Conservation (phyloP, 2,888 invertebrate genomes). For the Atherix ibis region DNA sequence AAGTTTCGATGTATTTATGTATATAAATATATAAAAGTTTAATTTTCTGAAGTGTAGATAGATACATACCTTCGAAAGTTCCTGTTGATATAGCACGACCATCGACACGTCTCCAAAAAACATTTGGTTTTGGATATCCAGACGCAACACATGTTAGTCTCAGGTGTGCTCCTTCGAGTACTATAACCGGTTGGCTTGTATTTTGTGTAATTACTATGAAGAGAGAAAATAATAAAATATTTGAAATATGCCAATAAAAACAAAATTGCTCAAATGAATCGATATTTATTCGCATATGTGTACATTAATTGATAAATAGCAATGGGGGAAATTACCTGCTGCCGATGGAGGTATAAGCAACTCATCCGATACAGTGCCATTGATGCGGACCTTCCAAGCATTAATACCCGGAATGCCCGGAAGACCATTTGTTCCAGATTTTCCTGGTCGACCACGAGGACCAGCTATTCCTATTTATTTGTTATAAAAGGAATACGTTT, state of each 20-base stretch:
- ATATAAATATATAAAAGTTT: too few relatives aligned
- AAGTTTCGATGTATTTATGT: too few relatives aligned
- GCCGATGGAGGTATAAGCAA: slow-evolving; percentile 76
- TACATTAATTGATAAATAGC: too few relatives aligned
- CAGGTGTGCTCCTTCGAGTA: slow-evolving; percentile 65
- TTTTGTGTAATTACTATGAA: not conserved
- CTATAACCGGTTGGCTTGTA: slow-evolving; percentile 37
- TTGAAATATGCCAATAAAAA: not conserved
- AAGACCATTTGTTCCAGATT: slow-evolving; percentile 53
- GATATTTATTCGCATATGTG: too few relatives aligned
- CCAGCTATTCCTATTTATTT: slow-evolving; percentile 38
- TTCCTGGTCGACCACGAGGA: slow-evolving; percentile 56
- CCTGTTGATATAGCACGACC: slow-evolving; percentile 46
- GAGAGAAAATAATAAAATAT: not conserved
- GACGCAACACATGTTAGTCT: slow-evolving; percentile 67
- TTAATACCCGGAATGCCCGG: slow-evolving; percentile 70
- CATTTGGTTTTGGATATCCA: slow-evolving; percentile 59
- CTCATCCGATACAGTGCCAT: slow-evolving; percentile 45
- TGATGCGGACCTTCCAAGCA: slow-evolving; percentile 49
- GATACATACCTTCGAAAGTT: slow-evolving; percentile 42
- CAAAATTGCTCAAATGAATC: too few relatives aligned
- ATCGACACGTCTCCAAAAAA: slow-evolving; percentile 61
- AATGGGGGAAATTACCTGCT: slow-evolving; percentile 42
- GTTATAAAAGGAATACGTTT: too few relatives aligned
- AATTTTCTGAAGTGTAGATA: too few relatives aligned